Evolutionary conservation across 1,140 invertebrate genomes (phyloP).

Genomic region (Probaryconus sp.): DNA sequence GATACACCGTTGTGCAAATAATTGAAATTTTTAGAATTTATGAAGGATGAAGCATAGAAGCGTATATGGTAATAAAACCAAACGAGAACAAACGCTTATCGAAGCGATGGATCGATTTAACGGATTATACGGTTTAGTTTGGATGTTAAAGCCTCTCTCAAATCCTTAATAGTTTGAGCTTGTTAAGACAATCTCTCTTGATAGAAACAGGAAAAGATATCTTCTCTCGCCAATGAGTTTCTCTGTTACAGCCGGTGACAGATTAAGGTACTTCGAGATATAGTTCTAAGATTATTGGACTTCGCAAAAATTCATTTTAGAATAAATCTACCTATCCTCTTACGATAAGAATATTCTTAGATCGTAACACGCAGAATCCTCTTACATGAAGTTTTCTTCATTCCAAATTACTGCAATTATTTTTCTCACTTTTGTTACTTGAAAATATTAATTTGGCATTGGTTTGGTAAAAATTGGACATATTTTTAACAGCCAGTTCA

Average conservation of each 20-base stretch:
- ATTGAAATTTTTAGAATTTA: slow-evolving; percentile 29
- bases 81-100: slow-evolving; percentile 39
- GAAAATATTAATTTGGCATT: no score
- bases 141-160: slow-evolving; percentile 36
- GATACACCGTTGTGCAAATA: no score
- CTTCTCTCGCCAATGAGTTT: not conserved
- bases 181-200: slow-evolving; percentile 33
- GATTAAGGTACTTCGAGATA: slow-evolving; percentile 30
- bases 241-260: slow-evolving; percentile 23
- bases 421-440: no score
- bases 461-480: no score
- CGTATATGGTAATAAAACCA: slow-evolving; percentile 34
- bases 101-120: slow-evolving; percentile 37
- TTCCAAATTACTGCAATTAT: no score
- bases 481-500: no score
- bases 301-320: no score
- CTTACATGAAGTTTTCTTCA: no score
- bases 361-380: no score
- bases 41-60: slow-evolving; percentile 3
- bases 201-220: slow-evolving; percentile 33
- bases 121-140: slow-evolving; percentile 49
- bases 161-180: slow-evolving; percentile 48
- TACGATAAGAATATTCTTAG: no score
- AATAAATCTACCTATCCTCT: no score
- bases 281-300: not conserved